Percentiles rank a stretch among this genome's conserved stretches.
These are phyloP conservation scores for Ptychodera flava DNA, from an alignment of 35 echinoderm and acorn worm species.

Conservation along the genomic window DNA sequence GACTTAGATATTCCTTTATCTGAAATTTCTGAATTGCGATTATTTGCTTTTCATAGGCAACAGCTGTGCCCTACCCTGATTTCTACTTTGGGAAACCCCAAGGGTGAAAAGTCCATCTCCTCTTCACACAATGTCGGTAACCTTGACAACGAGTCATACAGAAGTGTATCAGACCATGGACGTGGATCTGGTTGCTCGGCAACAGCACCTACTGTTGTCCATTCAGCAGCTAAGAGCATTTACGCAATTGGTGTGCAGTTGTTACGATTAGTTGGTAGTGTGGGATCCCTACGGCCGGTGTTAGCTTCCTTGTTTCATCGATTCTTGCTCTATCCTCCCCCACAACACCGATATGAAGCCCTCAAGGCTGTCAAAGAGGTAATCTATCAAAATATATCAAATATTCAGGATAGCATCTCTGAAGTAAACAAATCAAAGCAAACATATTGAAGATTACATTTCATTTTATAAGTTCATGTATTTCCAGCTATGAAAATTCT, in stretches of 20 bases:
- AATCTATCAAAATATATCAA: neutral
- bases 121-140: neutral
- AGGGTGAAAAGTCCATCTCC: constrained; percentile 65
- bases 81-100: constrained; percentile 86
- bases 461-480: too few relatives aligned
- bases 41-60: constrained; percentile 44
- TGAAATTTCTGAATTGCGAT: too few relatives aligned
- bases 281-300: constrained; percentile 85
- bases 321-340: constrained; percentile 91
- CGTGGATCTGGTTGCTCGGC: constrained; percentile 72
- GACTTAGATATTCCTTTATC: too few relatives aligned
- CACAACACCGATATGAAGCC: constrained; percentile 82
- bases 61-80: constrained; percentile 89
- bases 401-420: too few relatives aligned
- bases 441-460: too few relatives aligned
- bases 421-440: too few relatives aligned
- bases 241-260: constrained; percentile 79
- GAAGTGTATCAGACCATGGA: constrained; percentile 65
- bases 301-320: constrained; percentile 77
- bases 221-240: constrained; percentile 59
- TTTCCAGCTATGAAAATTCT: too few relatives aligned
- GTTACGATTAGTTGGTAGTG: constrained; percentile 69
- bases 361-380: constrained; percentile 94
- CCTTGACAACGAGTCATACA: neutral
- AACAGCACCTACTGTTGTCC: constrained; percentile 42